Evolutionary conservation across 2,888 invertebrate species (phyloP).

Genomic region (Eurytoma adleriae): DNA sequence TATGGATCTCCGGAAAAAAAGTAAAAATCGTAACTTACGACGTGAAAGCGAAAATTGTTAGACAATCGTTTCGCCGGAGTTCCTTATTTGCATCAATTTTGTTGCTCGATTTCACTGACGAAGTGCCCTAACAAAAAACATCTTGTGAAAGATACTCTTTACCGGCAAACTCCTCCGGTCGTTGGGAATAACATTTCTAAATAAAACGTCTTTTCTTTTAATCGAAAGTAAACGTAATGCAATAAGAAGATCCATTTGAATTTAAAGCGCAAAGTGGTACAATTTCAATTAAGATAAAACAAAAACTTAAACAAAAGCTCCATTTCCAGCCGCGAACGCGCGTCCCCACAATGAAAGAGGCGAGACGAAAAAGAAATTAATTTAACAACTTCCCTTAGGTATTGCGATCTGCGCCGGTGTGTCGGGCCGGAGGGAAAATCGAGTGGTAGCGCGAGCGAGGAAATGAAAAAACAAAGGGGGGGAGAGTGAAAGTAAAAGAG

Average conservation of each 20-base stretch:
- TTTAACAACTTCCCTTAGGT: slow-evolving; percentile 8
- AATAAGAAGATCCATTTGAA: too few species aligned
- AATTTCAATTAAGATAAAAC: too few species aligned
- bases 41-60: slow-evolving; percentile 31
- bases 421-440: not conserved
- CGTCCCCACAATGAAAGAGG: not conserved
- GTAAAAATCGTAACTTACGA: slow-evolving; percentile 25
- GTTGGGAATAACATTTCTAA: not conserved
- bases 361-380: slow-evolving; percentile 20
- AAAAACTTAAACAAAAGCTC: too few species aligned
- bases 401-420: not conserved
- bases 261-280: too few species aligned
- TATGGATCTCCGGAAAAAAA: slow-evolving; percentile 32
- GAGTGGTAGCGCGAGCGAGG: not conserved
- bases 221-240: too few species aligned
- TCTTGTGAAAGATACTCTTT: not conserved
- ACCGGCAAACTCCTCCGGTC: not conserved
- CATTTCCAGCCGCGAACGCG: too few species aligned
- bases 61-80: not conserved
- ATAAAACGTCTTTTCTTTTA: too few species aligned
- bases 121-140: not conserved
- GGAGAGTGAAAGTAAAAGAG: not conserved
- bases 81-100: not conserved
- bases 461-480: slow-evolving; percentile 4
- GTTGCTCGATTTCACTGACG: not conserved